Percentiles rank a stretch among this genome's conserved stretches.
phyloP scores from a whole-genome alignment of 1,140 invertebrate genomes.

The Drosophila simulans region DNA sequence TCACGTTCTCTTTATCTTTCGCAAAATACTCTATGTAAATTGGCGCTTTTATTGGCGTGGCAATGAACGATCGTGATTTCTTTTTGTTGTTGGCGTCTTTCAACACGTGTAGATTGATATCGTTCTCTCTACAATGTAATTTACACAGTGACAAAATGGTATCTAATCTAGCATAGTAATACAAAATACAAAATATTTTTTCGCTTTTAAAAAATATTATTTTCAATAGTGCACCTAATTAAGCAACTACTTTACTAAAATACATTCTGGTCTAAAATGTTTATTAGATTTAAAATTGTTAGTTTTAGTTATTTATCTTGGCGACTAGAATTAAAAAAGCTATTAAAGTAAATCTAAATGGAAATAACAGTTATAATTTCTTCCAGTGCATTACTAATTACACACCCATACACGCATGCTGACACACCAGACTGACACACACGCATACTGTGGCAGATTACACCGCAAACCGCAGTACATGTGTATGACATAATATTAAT shows the following conservation, averaged over 20 bases:
- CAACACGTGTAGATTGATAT: constrained; percentile 52
- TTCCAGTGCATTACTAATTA: constrained; percentile 42
- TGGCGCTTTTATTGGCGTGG: constrained; percentile 51
- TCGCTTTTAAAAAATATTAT: no score
- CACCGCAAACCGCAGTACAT: constrained; percentile 55
- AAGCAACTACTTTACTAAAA: no score
- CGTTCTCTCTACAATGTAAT: constrained; percentile 18
- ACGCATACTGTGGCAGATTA: constrained; percentile 18
- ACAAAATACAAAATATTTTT: no score
- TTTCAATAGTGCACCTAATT: no score
- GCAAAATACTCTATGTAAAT: constrained; percentile 40
- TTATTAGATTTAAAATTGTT: background rate
- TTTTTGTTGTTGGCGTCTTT: constrained; percentile 13
- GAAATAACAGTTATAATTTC: background rate
- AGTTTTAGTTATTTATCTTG: no score
- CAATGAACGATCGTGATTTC: constrained; percentile 62
- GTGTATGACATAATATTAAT: constrained; percentile 74
- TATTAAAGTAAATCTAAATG: background rate
- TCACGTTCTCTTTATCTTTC: constrained; percentile 5
- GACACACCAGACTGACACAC: background rate
- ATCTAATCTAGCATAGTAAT: background rate
- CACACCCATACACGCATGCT: constrained; percentile 15
- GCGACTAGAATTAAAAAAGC: no score
- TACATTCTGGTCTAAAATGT: no score
- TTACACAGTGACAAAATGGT: constrained; percentile 3